Conservation (phyloP, 23 tunicate species). For the Ciona savignyi region DNA sequence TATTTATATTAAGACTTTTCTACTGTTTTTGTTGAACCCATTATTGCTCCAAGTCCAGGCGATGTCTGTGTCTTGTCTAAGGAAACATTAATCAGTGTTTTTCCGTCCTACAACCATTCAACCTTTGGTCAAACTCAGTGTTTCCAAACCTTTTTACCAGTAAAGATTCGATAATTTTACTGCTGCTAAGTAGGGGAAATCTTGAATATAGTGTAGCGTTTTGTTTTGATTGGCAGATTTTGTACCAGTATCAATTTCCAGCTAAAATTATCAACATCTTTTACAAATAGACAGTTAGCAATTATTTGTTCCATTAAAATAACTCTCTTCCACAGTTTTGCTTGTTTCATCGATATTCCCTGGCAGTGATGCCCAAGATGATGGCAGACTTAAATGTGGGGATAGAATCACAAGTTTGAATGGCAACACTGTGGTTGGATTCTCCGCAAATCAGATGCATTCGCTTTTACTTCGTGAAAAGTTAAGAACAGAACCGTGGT, state of each 20-base stretch:
- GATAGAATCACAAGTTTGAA: conserved; percentile 27
- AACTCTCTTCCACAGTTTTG: neutral
- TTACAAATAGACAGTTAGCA: too few species aligned
- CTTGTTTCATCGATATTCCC: conserved; percentile 17
- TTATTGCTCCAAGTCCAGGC: too few species aligned
- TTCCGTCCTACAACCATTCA: too few species aligned
- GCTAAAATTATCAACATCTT: neutral
- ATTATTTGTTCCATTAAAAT: too few species aligned
- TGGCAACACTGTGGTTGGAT: conserved; percentile 2
- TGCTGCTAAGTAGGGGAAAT: too few species aligned
- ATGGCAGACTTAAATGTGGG: conserved; percentile 16
- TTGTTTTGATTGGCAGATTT: neutral
- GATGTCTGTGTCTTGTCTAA: too few species aligned
- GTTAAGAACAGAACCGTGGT: conserved; percentile 15
- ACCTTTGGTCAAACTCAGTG: too few species aligned
- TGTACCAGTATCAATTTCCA: neutral
- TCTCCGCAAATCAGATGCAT: conserved; percentile 10
- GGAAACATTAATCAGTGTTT: too few species aligned
- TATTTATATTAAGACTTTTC: too few species aligned
- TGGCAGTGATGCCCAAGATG: conserved; percentile 36
- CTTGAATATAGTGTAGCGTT: neutral
- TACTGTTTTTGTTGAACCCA: too few species aligned
- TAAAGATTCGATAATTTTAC: too few species aligned
- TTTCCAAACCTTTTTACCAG: too few species aligned
- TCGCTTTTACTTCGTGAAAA: conserved; percentile 40